These are phyloP conservation scores for Smittia aterrima DNA, from an alignment of 2,888 invertebrate species.

Conservation along the genomic window DNA sequence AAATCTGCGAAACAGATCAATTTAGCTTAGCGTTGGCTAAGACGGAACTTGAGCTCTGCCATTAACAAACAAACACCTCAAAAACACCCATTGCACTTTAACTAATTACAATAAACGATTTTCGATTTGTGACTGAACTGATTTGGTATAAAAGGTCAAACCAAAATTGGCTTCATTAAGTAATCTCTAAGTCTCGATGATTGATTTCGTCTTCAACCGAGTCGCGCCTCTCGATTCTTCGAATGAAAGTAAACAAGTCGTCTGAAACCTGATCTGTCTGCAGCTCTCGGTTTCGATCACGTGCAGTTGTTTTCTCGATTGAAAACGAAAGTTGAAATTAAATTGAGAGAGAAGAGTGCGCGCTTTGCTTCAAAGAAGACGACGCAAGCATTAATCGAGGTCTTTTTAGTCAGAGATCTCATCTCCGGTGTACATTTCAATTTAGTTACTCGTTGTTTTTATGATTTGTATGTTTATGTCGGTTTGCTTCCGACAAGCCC, in stretches of 20 bases:
- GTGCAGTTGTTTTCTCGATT: not conserved
- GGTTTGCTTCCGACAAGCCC: conserved; percentile 10
- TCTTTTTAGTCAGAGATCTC: not conserved
- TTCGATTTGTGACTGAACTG: not conserved
- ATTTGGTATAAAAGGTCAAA: not conserved
- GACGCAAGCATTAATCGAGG: not conserved
- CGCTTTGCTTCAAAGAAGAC: not conserved
- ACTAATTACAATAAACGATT: not conserved
- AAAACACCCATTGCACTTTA: not conserved
- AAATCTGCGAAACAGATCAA: conserved; percentile 3
- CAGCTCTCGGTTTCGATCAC: no score
- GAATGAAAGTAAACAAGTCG: not conserved
- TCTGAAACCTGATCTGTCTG: no score
- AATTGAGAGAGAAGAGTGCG: not conserved
- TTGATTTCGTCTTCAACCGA: not conserved
- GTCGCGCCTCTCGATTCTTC: not conserved
- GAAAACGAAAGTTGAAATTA: conserved; percentile 17
- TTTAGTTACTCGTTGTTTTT: conserved; percentile 5
- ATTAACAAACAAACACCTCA: not conserved
- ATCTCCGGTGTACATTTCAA: conserved; percentile 12
- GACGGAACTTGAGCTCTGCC: not conserved
- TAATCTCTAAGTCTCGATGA: not conserved
- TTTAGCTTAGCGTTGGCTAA: not conserved
- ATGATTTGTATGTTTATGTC: not conserved
- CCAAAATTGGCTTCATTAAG: not conserved